These are phyloP conservation scores for fruit fly (Drosophila melanogaster) DNA, from an alignment of 1,140 invertebrate species.

Conservation along the genomic window Release_6_plus_ISO1_MT NT_037436.4:23002001-23002500, in stretches of 20 bases:
- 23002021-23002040: no score
- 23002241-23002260: not conserved
- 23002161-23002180: not conserved
- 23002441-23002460: constrained; percentile 48
- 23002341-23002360: constrained; percentile 9
- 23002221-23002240: not conserved
- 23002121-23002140: not conserved
- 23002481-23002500: no score
- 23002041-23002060: no score
- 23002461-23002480: not conserved
- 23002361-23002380: constrained; percentile 5
- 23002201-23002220: not conserved
- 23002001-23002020: no score
- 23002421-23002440: constrained; percentile 52
- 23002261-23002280: not conserved
- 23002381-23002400: constrained; percentile 40
- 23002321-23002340: constrained; percentile 55
- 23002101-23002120: no score
- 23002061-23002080: no score
- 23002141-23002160: not conserved
- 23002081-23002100: no score
- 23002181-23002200: not conserved
- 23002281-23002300: not conserved
- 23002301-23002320: constrained; percentile 49
- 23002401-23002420: constrained; percentile 51